phyloP scores from a whole-genome alignment of 2,113 vertebrate species.

The Oryzias melastigma region DNA sequence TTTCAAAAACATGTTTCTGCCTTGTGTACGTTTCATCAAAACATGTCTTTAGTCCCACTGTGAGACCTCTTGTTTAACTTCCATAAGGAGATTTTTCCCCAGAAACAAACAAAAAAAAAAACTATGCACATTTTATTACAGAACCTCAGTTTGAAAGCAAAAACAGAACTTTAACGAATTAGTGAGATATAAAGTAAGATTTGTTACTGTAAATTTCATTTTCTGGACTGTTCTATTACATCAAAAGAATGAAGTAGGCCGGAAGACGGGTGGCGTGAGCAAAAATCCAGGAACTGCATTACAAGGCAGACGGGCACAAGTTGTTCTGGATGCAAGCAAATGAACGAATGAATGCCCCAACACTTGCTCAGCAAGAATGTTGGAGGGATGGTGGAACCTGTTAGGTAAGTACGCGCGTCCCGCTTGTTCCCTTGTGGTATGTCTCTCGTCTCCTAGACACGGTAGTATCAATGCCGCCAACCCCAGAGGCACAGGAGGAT shows the following conservation, averaged over 20 bases:
- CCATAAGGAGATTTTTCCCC: too few species aligned
- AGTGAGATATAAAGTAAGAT: too few species aligned
- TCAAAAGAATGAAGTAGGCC: not conserved
- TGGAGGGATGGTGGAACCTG: conserved; percentile 34
- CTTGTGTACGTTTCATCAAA: not conserved
- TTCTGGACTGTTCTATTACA: too few species aligned
- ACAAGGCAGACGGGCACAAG: conserved; percentile 2
- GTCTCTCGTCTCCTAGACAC: not conserved
- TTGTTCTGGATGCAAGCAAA: conserved; percentile 25
- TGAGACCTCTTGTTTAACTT: too few species aligned
- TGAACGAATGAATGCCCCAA: conserved; percentile 36
- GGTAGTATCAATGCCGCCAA: too few species aligned
- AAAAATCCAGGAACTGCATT: conserved; percentile 1
- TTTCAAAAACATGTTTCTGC: conserved; percentile 31
- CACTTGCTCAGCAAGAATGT: conserved; percentile 50
- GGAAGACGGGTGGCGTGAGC: not conserved
- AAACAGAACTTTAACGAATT: too few species aligned
- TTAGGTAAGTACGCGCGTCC: conserved; percentile 15
- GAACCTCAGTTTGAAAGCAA: too few species aligned
- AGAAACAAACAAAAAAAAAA: too few species aligned
- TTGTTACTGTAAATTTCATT: too few species aligned
- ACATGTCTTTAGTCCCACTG: not conserved
- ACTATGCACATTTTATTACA: too few species aligned
- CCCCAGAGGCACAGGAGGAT: too few species aligned
- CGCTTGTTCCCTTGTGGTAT: not conserved